Base-by-base conservation (phyloP, 2,797 vertebrate genomes). In the Australoheros facetus region DNA sequence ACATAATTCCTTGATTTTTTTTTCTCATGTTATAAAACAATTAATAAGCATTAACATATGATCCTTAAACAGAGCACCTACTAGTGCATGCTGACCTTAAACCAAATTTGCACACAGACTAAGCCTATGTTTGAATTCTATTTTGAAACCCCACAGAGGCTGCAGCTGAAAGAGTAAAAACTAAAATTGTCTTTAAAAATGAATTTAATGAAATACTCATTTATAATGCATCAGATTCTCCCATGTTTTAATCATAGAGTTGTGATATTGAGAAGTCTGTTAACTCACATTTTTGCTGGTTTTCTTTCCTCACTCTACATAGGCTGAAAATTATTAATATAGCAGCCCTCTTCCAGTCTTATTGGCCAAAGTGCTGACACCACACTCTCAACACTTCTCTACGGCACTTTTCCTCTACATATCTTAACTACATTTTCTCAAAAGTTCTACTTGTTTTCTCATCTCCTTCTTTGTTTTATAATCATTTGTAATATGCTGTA, bases 161-260 rank as follows among this genome's bases (percentile, higher is more conserved):
- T 39, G 59, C 59, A 62, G n/a, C 12, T 39, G 34, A 62, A 62
- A 39, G 39, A 62, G 21, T 13, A 60, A 39, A 62, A 62, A 34
- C 32, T 34, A 2, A 34, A 34, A 62, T 34, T 2, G 59, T 23
- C 21, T 23, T 62, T 39, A 23, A 62, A 3, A 4, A 34, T 62
- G 39, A 7, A 62, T 39, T 42, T 42, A 62, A 16, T 16, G 23
- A 62, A 42, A 34, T 62, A 42, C 59, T 23, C 39, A 13, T 39
- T 62, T 62, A 9, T 42, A 62, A 62, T 62, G 59, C 59, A 62
- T 62, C 59, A 62, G 34, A 39, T 62, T 62, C 59, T 62, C 39
- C 59, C 34, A 23, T 62, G 59, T 9, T 62, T 16, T 62, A 62
- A 62, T 62, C 34, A 39, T 13, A 62, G 59, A 39, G 12, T 9